phyloP scores from a whole-genome alignment of 2,113 vertebrate genomes.

The Climacteris rufus region DNA sequence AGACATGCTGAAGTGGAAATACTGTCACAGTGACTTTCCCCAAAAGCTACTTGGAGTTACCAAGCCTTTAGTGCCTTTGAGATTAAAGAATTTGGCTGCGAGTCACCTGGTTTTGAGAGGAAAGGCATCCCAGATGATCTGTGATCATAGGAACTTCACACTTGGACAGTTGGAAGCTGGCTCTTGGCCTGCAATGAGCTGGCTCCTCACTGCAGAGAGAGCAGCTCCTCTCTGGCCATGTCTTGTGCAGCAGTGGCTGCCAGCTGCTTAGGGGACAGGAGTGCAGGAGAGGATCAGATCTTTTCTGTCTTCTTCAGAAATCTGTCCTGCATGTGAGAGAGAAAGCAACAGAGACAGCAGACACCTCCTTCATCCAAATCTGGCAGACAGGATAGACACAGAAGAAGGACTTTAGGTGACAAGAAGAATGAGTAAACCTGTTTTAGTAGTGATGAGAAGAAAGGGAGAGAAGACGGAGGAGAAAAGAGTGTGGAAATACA shows the following conservation, averaged over 20 bases:
- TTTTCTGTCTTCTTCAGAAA: not conserved
- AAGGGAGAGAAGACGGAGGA: not conserved
- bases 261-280: not conserved
- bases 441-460: not conserved
- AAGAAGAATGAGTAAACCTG: not conserved
- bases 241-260: not conserved
- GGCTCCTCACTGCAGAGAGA: not conserved
- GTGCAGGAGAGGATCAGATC: not conserved
- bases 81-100: conserved; percentile 7
- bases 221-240: not conserved
- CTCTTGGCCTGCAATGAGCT: not conserved
- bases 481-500: not conserved
- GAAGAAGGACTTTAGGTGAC: not conserved
- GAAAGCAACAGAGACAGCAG: not conserved
- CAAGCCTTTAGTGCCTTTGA: conserved; percentile 4
- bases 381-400: not conserved
- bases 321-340: not conserved
- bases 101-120: conserved; percentile 44
- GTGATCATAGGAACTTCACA: conserved; percentile 57
- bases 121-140: conserved; percentile 54
- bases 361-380: not conserved
- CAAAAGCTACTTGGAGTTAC: not conserved
- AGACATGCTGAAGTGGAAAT: not conserved
- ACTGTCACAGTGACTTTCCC: not conserved
- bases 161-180: conserved; percentile 43